Evolutionary conservation across 1,140 invertebrate genomes (phyloP).

Genomic region (Wiebesia pumilae): DNA sequence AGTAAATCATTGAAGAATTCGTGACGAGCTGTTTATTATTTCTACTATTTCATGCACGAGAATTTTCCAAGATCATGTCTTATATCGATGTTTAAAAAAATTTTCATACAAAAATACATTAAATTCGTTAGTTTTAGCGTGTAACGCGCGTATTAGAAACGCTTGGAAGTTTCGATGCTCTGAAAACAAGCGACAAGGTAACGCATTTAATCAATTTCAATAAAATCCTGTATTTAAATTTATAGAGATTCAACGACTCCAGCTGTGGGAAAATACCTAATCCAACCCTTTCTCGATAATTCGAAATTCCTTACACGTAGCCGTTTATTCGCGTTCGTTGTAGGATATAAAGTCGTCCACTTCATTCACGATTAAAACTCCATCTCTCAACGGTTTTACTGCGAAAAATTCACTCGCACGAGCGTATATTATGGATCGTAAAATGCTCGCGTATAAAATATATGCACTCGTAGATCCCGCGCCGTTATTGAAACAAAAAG

Average conservation of each 20-base stretch:
- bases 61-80: too few species aligned
- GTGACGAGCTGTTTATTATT: too few species aligned
- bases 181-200: too few species aligned
- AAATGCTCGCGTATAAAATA: neutral
- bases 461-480: neutral
- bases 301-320: neutral
- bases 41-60: too few species aligned
- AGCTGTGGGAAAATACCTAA: neutral
- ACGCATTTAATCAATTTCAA: neutral
- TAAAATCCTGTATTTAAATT: neutral
- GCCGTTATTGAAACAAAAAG: neutral
- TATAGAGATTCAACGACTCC: too few species aligned
- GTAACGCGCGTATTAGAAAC: too few species aligned
- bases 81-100: neutral
- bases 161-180: too few species aligned
- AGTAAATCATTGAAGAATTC: too few species aligned
- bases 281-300: neutral
- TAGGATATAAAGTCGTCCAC: neutral
- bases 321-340: neutral
- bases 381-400: neutral
- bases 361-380: slow-evolving; percentile 1
- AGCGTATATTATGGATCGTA: neutral
- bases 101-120: too few species aligned
- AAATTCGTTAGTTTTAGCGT: too few species aligned
- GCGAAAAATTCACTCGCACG: neutral